These are phyloP conservation scores for Drosophila bocqueti DNA, from an alignment of 1,140 invertebrate species.

Conservation along the genomic window DNA sequence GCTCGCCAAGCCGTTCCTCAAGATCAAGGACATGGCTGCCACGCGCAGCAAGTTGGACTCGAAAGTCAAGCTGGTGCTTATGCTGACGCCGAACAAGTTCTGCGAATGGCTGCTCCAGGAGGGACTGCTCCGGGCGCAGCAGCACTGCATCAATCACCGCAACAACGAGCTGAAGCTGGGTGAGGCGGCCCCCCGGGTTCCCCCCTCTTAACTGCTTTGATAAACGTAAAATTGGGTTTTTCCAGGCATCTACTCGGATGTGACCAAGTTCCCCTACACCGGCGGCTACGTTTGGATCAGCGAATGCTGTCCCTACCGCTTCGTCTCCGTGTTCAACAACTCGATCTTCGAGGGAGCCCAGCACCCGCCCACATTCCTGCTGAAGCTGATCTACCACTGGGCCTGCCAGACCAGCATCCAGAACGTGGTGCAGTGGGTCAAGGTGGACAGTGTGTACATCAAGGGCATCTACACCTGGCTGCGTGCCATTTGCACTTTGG, in stretches of 20 bases:
- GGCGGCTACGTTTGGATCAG: constrained; percentile 96
- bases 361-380: constrained; percentile 91
- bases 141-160: constrained; percentile 89
- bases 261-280: constrained; percentile 92
- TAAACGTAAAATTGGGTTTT: not conserved
- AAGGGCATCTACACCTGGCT: constrained; percentile 93
- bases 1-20: constrained; percentile 90
- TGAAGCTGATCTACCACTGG: constrained; percentile 96
- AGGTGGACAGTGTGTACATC: constrained; percentile 91
- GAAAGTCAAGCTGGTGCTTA: constrained; percentile 92
- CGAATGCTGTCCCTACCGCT: constrained; percentile 92
- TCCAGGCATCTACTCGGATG: constrained; percentile 92
- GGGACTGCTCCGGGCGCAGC: constrained; percentile 91
- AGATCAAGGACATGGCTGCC: constrained; percentile 87
- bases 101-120: constrained; percentile 95
- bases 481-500: constrained; percentile 91
- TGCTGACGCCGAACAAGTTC: constrained; percentile 92
- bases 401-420: constrained; percentile 94
- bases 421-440: constrained; percentile 95
- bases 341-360: constrained; percentile 94
- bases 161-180: constrained; percentile 90
- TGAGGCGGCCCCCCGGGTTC: constrained; percentile 48
- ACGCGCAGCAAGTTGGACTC: constrained; percentile 88
- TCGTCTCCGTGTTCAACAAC: constrained; percentile 93
- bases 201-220: not conserved